Evolutionary conservation across 2,888 invertebrate species (phyloP).

Genomic region (Tenthredo livida): DNA sequence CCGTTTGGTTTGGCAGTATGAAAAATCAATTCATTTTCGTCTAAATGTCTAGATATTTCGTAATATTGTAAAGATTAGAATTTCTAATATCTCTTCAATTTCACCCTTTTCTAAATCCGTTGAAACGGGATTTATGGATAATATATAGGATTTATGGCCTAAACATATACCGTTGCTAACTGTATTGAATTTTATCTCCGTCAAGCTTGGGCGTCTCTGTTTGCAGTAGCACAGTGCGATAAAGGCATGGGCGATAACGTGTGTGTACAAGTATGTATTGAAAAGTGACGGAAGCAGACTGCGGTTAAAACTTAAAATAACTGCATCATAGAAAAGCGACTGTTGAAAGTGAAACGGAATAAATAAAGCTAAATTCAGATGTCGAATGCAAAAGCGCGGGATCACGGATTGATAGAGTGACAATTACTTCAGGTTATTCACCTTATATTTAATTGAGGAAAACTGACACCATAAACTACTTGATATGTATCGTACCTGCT

Average conservation of each 20-base stretch:
- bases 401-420: not conserved
- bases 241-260: not conserved
- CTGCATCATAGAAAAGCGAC: not conserved
- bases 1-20: not conserved
- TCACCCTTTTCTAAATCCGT: not conserved
- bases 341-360: not conserved
- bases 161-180: not conserved
- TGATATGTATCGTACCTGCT: not conserved
- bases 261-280: not conserved
- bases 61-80: not conserved
- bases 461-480: not conserved
- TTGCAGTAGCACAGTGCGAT: not conserved
- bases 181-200: not conserved
- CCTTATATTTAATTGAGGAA: not conserved
- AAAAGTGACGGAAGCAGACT: not conserved
- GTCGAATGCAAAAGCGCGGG: not conserved
- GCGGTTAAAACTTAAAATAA: not conserved
- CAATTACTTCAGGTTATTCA: not conserved
- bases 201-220: not conserved
- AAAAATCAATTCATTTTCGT: not conserved
- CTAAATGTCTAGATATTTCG: not conserved
- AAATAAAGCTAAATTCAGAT: not conserved
- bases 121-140: no score
- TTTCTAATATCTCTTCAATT: no score
- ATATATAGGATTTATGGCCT: not conserved